These are phyloP conservation scores for Strigamia maritima DNA, from an alignment of 2,888 invertebrate genomes.

Conservation along the genomic window DNA sequence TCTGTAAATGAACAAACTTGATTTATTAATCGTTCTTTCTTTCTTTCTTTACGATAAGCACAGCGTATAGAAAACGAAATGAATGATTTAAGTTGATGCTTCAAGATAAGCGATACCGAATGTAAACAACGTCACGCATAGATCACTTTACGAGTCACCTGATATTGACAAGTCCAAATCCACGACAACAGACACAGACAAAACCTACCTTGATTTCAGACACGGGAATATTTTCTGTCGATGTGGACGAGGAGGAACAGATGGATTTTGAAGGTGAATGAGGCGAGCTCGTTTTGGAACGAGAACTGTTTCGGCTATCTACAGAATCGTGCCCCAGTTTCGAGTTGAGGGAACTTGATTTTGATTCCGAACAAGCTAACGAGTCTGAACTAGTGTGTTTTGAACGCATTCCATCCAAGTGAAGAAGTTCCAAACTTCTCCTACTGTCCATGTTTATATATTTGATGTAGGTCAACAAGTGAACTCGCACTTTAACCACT, in stretches of 20 bases:
- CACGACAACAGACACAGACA: background rate
- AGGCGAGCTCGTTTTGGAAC: constrained; percentile 56
- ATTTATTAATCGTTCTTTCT: background rate
- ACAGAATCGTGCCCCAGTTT: constrained; percentile 79
- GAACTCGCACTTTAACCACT: background rate
- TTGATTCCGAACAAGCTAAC: constrained; percentile 71
- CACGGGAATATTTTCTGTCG: constrained; percentile 44
- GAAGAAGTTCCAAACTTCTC: constrained; percentile 33
- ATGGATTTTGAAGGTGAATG: constrained; percentile 44
- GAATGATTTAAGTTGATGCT: background rate
- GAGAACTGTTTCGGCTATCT: constrained; percentile 57
- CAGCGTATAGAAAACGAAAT: background rate
- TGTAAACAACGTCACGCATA: background rate
- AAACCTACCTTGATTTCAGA: constrained; percentile 44
- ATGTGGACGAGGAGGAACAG: constrained; percentile 44
- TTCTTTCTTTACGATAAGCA: background rate
- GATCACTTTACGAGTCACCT: background rate
- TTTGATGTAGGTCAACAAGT: background rate
- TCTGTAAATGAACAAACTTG: background rate
- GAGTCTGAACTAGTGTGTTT: constrained; percentile 58
- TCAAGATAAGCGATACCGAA: background rate
- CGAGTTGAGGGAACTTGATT: constrained; percentile 78
- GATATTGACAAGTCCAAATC: background rate
- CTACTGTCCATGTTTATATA: constrained; percentile 21
- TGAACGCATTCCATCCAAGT: constrained; percentile 15